Evolutionary conservation across 2,888 invertebrate species (phyloP), one percentile per base, ranked within the genome.

Genomic region (Molanna angustata): DNA sequence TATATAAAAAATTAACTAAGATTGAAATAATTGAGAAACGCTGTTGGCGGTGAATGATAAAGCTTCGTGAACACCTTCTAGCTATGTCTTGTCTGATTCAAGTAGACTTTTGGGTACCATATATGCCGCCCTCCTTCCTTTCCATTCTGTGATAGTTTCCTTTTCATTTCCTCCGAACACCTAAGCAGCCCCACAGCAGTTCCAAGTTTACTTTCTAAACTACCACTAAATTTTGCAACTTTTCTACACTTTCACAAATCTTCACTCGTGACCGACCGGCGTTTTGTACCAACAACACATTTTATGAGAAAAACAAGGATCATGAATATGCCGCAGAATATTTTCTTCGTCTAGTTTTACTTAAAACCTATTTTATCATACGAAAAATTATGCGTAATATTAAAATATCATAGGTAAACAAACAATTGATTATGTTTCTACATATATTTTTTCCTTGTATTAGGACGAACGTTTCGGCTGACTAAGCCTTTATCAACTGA

Each of bases 41-140:
- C n/a, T n/a, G n/a, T n/a, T n/a, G n/a, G n/a, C n/a, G n/a, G n/a
- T n/a, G n/a, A n/a, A n/a, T n/a, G 19, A n/a, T n/a, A 13, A 21
- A 44, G 32, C 32, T 16, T 33, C 7, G 43, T 21, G 42, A 37
- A 33, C 45, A 37, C 42, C 22, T 13, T 22, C n/a, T n/a, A n/a
- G n/a, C n/a, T n/a, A n/a, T n/a, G n/a, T n/a, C 27, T 31, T 33
- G 48, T 53, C 48, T 49, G 45, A 43, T 42, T 41, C 54, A 54
- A 54, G 54, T 49, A 49, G 49, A 54, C 54, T 46, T 39, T 41
- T 41, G 54, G 54, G 54, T 44, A 39, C 45, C 50, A 49, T 54
- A 54, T 45, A 50, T 20, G 41, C 49, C 46, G 21, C 35, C 49
- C 49, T 40, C 54, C 54, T 49, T 49, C 44, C 40, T 35, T 54